Evolutionary conservation across 2,797 vertebrate genomes (phyloP), one percentile per base, ranked within the genome.

Genomic region (Amniataba percoides): DNA sequence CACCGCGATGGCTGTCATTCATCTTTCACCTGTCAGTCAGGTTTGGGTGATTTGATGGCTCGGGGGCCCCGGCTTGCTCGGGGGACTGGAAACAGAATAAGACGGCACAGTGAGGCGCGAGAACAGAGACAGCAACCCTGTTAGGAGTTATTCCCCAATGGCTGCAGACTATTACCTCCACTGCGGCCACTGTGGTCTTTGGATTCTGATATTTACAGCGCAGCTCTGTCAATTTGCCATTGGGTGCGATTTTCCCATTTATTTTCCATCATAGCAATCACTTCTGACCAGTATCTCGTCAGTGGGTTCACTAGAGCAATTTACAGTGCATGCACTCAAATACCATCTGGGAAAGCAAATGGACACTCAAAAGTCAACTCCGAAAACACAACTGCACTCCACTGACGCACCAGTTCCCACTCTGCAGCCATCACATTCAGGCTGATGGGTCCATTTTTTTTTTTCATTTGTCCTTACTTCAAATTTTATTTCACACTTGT

Each of bases 1-100:
- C 58, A 75, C 58, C 18, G 4, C 21, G 84, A 89, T 75, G 62
- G 68, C 77, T 69, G 74, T 31, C 82, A 69, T 90, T 81, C 68
- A 69, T 86, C 87, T 82, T 58, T 57, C 76, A 25, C 59, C 86
- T 71, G 82, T 80, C 87, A 82, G 42, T 63, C 66, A 64, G 27
- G 70, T 74, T 19, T 4, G 53, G 53, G 34, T 51, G 84, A 83
- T 52, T 57, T 72, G 81, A 85, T 74, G 78, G 68, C 64, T 65
- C 48, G 11, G 55, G 56, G 74, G n/a, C n/a, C 62, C 36, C 58
- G 49, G 61, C 74, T 25, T 23, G 46, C 55, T 39, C 51, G 3
- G 7, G 7, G 2, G 56, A 70, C 71, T 5, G n/a, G 59, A 46
- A 43, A 63, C 69, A 39, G 51, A 56, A 55, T 6, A 40, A 45